These are phyloP conservation scores for Micromys minutus DNA, from an alignment of 2,113 vertebrate genomes.

Conservation along the genomic window DNA sequence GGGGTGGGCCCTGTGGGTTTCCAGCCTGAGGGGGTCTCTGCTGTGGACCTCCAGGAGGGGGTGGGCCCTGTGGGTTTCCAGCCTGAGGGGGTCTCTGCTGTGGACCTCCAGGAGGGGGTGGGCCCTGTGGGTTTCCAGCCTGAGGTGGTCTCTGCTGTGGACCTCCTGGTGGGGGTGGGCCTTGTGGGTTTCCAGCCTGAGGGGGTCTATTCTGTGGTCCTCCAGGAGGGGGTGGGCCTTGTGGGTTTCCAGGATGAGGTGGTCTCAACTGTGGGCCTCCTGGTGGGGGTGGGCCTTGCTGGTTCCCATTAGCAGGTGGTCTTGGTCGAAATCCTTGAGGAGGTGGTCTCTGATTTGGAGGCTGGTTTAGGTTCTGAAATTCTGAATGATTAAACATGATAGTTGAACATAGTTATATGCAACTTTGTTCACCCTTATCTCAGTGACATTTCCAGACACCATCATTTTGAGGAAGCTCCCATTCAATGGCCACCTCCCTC, in stretches of 20 bases:
- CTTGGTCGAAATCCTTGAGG: background rate
- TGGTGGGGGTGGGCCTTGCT: background rate
- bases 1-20: background rate
- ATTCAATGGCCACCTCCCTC: background rate
- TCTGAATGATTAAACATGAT: background rate
- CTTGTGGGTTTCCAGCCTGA: background rate
- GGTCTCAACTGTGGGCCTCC: background rate
- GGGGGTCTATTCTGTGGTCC: accelerated
- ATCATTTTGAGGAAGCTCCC: too few species aligned
- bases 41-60: too few species aligned
- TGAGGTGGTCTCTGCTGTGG: accelerated
- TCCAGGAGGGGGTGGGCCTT: too few species aligned
- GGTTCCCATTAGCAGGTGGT: background rate
- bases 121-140: background rate
- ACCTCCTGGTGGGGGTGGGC: background rate
- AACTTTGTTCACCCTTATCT: too few species aligned
- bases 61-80: background rate
- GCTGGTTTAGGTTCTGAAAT: background rate
- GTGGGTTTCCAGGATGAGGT: background rate
- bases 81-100: accelerated
- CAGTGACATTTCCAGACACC: background rate
- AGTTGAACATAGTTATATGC: background rate
- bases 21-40: too few species aligned
- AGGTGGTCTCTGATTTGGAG: background rate
- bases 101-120: background rate